These are phyloP conservation scores for Ctenoplectra terminalis DNA, from an alignment of 1,140 invertebrate species.

Conservation along the genomic window DNA sequence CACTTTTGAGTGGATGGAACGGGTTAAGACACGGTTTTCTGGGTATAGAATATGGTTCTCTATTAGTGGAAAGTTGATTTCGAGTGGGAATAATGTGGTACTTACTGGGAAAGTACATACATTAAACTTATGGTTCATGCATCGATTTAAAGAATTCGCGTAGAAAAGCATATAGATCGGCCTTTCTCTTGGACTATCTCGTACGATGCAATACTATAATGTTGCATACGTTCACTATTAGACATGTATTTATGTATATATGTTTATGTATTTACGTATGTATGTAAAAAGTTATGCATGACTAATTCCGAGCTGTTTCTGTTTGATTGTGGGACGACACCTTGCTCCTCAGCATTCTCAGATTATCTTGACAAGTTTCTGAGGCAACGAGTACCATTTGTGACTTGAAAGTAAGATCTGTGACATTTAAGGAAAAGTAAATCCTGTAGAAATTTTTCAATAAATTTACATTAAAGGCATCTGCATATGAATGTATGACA, in stretches of 20 bases:
- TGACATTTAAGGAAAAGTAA: not conserved
- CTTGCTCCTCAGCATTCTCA: not conserved
- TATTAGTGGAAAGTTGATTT: slow-evolving; percentile 4
- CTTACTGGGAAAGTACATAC: not conserved
- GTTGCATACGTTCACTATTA: not conserved
- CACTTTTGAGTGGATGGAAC: not conserved
- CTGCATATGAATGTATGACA: no score
- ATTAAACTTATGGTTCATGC: not conserved
- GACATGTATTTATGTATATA: no score
- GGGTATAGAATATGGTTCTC: not conserved
- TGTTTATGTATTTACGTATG: no score
- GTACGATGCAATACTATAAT: not conserved
- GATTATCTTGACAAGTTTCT: not conserved
- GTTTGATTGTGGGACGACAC: not conserved
- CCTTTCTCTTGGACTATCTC: slow-evolving; percentile 21
- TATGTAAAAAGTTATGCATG: not conserved
- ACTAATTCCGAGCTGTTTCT: not conserved
- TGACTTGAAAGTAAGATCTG: no score
- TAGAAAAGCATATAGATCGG: not conserved
- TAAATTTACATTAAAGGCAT: no score
- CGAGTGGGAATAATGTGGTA: not conserved
- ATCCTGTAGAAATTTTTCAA: not conserved
- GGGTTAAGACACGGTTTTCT: not conserved
- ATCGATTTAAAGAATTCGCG: not conserved
- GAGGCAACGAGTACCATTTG: not conserved